Conservation (phyloP, 1,140 invertebrate species). For the Chionoecetes opilio region DNA sequence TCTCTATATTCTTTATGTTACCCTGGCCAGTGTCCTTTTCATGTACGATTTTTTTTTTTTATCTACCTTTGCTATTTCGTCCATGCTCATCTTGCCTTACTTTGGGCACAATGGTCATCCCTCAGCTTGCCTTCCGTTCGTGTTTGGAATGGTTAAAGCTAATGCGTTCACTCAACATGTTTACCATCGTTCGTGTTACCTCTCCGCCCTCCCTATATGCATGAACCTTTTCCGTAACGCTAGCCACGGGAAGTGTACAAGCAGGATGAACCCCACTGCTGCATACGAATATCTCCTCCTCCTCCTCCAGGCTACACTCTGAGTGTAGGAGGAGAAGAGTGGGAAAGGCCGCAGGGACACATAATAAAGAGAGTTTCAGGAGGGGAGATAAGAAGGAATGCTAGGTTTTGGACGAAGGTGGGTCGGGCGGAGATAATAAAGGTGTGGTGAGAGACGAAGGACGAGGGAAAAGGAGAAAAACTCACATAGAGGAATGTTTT, state of each 20-base stretch:
- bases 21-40: too few species aligned
- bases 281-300: neutral
- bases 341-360: neutral
- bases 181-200: conserved; percentile 28
- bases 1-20: too few species aligned
- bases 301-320: neutral
- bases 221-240: conserved; percentile 18
- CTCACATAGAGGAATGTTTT: neutral
- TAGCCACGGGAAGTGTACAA: conserved; percentile 10
- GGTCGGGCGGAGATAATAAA: neutral
- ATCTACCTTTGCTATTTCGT: neutral
- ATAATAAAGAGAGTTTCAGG: neutral
- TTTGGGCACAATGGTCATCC: neutral
- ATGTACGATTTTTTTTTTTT: neutral
- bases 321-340: neutral
- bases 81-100: neutral
- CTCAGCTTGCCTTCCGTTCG: neutral
- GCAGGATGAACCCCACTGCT: neutral
- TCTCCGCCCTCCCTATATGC: conserved; percentile 14
- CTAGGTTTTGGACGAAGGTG: neutral
- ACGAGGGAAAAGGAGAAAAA: neutral
- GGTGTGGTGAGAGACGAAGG: neutral
- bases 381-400: conserved; percentile 6
- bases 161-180: conserved; percentile 19
- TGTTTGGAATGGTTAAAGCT: conserved; percentile 19